Percentiles rank a stretch among this genome's conserved stretches.
These are phyloP conservation scores for Cataglyphis cursor DNA, from an alignment of 2,888 invertebrate species.

Conservation along the genomic window DNA sequence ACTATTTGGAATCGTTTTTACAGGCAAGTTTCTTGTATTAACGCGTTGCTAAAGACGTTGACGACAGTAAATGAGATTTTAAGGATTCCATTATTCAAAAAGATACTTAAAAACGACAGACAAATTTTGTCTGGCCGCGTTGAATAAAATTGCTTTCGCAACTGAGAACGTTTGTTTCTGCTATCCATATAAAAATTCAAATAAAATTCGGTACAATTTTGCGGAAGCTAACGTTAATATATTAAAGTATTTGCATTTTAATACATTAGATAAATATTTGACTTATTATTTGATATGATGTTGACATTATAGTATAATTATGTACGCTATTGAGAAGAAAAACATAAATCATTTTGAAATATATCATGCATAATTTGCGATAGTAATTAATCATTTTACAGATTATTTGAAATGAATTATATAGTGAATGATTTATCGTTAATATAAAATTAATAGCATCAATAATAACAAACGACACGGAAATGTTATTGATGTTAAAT, in stretches of 20 bases:
- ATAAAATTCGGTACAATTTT: background rate
- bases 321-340: background rate
- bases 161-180: background rate
- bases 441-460: conserved; percentile 6
- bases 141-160: conserved; percentile 10
- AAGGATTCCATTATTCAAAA: conserved; percentile 54
- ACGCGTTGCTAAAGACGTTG: background rate
- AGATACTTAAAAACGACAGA: conserved; percentile 35
- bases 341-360: conserved; percentile 2
- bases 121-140: conserved; percentile 18
- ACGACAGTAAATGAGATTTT: conserved; percentile 42
- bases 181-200: background rate
- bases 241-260: conserved; percentile 1
- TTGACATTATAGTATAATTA: background rate
- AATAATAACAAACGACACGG: background rate
- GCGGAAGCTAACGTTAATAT: background rate
- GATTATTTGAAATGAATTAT: conserved; percentile 6
- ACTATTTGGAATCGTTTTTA: conserved; percentile 32
- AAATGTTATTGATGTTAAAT: conserved; percentile 1
- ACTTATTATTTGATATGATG: background rate
- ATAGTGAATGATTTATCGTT: background rate
- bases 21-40: conserved; percentile 7
- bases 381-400: conserved; percentile 14
- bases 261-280: conserved; percentile 6
- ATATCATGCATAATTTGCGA: conserved; percentile 10